Evolutionary conservation across 2,113 vertebrate species (phyloP).

Genomic region (Hemicordylus capensis): DNA sequence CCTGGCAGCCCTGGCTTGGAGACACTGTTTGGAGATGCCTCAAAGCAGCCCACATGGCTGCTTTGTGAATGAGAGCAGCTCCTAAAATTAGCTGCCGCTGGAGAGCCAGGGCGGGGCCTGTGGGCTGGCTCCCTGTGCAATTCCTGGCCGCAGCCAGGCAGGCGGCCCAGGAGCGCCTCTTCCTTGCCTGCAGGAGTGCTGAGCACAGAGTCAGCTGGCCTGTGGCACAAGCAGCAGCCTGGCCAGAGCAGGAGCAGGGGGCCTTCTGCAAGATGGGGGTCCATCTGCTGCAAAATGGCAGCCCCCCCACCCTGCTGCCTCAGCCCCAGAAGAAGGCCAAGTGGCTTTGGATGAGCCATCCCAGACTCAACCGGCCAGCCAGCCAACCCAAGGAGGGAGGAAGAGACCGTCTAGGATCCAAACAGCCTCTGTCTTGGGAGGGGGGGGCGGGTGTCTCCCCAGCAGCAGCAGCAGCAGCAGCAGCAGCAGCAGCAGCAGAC

Average conservation of each 20-base stretch:
- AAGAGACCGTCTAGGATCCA: background rate
- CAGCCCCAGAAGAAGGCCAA: too few relatives aligned
- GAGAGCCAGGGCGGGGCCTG: background rate
- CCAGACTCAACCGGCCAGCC: background rate
- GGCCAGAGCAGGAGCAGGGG: too few relatives aligned
- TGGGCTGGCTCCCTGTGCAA: constrained; percentile 18
- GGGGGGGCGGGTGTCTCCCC: too few relatives aligned
- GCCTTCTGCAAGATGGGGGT: too few relatives aligned
- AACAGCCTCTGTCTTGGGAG: accelerated
- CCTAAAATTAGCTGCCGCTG: constrained; percentile 62
- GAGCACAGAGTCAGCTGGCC: background rate
- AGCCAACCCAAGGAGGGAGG: too few relatives aligned
- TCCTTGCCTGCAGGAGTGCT: background rate
- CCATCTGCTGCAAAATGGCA: too few relatives aligned
- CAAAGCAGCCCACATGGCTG: background rate
- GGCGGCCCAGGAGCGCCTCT: constrained; percentile 1
- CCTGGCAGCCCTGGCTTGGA: background rate
- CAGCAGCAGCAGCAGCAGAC: too few relatives aligned
- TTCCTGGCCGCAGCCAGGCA: constrained; percentile 54
- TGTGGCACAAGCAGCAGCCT: background rate
- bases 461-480: too few relatives aligned
- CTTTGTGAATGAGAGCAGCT: constrained; percentile 46
- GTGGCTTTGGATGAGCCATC: background rate
- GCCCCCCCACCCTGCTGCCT: too few relatives aligned
- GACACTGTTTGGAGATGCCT: background rate